Evolutionary conservation across 1,140 invertebrate genomes (phyloP), one percentile per base, ranked within the genome.

Genomic region (Palaemon carinicauda): DNA sequence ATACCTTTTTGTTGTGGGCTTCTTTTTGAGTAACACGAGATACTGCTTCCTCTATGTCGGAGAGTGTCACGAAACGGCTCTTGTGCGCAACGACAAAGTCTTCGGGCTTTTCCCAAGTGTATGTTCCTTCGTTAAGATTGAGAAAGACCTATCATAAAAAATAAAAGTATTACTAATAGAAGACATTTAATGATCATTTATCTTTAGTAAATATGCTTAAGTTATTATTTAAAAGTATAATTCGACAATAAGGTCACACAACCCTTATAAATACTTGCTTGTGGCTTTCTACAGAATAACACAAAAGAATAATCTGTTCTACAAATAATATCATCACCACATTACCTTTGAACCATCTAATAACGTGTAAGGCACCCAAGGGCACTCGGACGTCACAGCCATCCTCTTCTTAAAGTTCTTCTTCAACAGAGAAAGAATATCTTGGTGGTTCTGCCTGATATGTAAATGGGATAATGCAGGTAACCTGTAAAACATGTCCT

Each of bases 291-390:
- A 41, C 17, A 19, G n/a, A 27, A 65, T 65, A 12, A 1, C 51
- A 50, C 3, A 50, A 15, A 29, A 50, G 9, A 17, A 33, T 21
- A 71, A 27, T 24, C 15, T 50, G 15, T 21, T 24, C 15, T 50
- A 3, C 15, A 75, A 1, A 17, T 21, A 31, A 9, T 33, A 50
- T n/a, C 9, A 2, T 41, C 19, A 24, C 9, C 31, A 24, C 33
- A 54, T 9, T 19, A 85, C 82, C 75, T 85, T 75, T 27, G 82
- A 85, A 19, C 82, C 82, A 85, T 85, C 82, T 52, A 24, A 86
- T 3, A 83, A 29, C 24, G 74, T 31, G 79, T 82, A 50, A 53
- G 56, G 33, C 31, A 82, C 33, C 80, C 75, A 81, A 29, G 54
- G 51, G 53, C 78, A 60, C 29, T 41, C 53, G 24, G 56, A 19